Evolutionary conservation across 2,113 vertebrate genomes (phyloP).

Genomic region (Gasterosteus aculeatus): DNA sequence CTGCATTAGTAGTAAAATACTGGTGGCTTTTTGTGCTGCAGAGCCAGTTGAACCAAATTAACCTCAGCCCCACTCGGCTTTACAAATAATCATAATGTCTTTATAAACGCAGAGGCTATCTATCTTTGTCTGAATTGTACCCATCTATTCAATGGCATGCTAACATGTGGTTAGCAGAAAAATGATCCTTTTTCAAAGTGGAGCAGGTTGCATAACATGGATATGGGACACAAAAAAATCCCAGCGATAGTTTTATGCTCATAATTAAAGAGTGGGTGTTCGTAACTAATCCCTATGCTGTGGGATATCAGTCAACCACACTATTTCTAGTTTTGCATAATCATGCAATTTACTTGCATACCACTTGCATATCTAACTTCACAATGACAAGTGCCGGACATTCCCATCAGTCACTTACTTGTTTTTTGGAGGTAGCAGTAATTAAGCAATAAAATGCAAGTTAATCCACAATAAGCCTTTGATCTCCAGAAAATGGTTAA

Average conservation of each 20-base stretch:
- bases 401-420: constrained; percentile 35
- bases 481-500: constrained; percentile 9
- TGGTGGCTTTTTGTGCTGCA: not conserved
- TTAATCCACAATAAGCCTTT: constrained; percentile 11
- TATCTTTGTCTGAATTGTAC: constrained; percentile 6
- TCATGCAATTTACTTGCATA: constrained; percentile 68
- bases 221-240: constrained; percentile 63
- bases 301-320: constrained; percentile 70
- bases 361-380: constrained; percentile 43
- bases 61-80: not conserved
- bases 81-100: not conserved
- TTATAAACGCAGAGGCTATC: not conserved
- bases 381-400: constrained; percentile 39
- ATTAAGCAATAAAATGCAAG: constrained; percentile 22
- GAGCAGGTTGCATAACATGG: constrained; percentile 68
- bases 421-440: constrained; percentile 12
- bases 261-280: constrained; percentile 76
- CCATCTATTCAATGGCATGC: constrained; percentile 19
- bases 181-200: constrained; percentile 58
- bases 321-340: constrained; percentile 69
- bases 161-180: constrained; percentile 47
- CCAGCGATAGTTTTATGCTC: constrained; percentile 68
- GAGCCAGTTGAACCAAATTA: not conserved
- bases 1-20: not conserved
- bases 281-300: constrained; percentile 70